A percentile compares a stretch with the other conserved stretches of the same genome.
phyloP scores from a whole-genome alignment of 2,888 invertebrate genomes.

The Lasioglossum villosulum region DNA sequence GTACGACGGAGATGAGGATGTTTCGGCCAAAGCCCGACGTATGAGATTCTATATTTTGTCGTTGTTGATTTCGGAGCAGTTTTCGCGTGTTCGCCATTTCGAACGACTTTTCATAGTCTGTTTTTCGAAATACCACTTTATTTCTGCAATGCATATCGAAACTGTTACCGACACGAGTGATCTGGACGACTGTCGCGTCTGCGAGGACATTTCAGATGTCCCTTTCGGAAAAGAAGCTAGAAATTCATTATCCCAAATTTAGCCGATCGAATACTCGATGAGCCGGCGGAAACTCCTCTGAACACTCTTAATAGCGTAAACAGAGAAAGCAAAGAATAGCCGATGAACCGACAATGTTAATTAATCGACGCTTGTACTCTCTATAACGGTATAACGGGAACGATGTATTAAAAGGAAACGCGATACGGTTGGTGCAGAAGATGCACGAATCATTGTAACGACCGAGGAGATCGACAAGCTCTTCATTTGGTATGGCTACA shows the following conservation, averaged over 20 bases:
- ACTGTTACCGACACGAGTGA: not conserved
- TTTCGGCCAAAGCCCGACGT: not conserved
- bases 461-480: not conserved
- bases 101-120: not conserved
- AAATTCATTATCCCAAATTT: not conserved
- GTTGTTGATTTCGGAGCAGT: not conserved
- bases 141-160: no score
- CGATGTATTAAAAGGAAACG: constrained; percentile 2
- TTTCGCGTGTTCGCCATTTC: not conserved
- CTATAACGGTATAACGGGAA: not conserved
- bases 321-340: constrained; percentile 1
- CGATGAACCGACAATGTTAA: not conserved
- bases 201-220: not conserved
- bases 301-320: not conserved
- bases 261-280: not conserved
- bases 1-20: not conserved
- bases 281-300: not conserved
- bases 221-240: not conserved
- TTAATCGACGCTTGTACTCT: not conserved
- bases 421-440: not conserved
- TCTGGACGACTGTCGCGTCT: no score
- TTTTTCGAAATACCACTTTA: not conserved
- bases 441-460: not conserved
- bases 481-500: not conserved
- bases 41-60: not conserved